Base-by-base conservation (phyloP, 2,888 invertebrate genomes). In the Hymenopus coronatus region DNA sequence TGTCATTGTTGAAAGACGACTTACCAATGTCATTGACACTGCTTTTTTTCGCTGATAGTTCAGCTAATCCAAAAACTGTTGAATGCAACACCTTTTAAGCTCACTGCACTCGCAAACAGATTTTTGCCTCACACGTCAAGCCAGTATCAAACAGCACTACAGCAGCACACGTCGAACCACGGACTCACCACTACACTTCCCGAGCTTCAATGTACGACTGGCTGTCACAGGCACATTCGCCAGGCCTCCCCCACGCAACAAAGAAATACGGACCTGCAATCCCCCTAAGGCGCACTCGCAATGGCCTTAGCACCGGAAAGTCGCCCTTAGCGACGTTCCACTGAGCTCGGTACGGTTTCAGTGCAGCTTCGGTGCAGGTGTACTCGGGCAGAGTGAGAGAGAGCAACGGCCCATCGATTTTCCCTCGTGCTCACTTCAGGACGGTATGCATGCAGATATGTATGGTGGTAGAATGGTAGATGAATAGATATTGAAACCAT, bases 301-400 rank as follows among this genome's bases (percentile, higher is more conserved):
- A 33, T 28, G 8, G n/a, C 28, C 7, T 3, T 14, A 40, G 30
- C n/a, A 83, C 83, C n/a, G 28, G 28, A 84, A 28, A 28, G 8
- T 84, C 84, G 46, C 40, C 84, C 84, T 40, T 84, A 88, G 9
- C 46, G 84, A 30, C 28, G 40, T 28, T 30, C 70, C 28, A 46
- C 54, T 70, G 54, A 70, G 54, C 54, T 70, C 54, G 54, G 54
- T 70, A 70, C 82, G 20, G 46, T 83, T 83, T 91, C 91, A 91
- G 94, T 94, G 93, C 94, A 93, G 92, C 92, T 89, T 90, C 88
- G 91, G 94, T 94, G 92, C 94, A 91, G 84, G 90, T 91, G 94
- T 91, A 94, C 94, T 91, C 92, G 91, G 89, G 91, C 87, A 83
- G 93, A 93, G 90, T 84, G 93, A 92, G 93, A 94, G 88, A 90